Evolutionary conservation across 2,797 vertebrate species (phyloP), one percentile per base, ranked within the genome.

Genomic region (Salmo trutta): DNA sequence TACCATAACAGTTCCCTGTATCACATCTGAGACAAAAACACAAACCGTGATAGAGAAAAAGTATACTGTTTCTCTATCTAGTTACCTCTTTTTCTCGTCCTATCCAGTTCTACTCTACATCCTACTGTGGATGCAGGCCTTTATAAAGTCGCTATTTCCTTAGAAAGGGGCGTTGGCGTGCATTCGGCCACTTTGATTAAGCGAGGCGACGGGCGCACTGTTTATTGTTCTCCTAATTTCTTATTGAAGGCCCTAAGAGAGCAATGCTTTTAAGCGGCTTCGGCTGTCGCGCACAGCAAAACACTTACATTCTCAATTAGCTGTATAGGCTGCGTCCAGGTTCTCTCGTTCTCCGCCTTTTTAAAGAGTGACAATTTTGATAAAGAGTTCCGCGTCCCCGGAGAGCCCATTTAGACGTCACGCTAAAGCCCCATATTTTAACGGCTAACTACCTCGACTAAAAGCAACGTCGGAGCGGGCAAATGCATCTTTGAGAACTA

Each of bases 211-310:
- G 77, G 59, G 82, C 79, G 69, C 41, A 68, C 78, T 81, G 86
- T 88, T 90, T 88, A 90, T 88, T 88, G 83, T 85, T 80, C 75
- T 86, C 76, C 81, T 87, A 83, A 90, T 88, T 86, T 88, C 82
- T 87, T 86, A 84, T 85, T 83, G 85, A 86, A 80, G 83, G 85
- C 82, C 85, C 82, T 74, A 77, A 66, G 87, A 88, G 88, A 87
- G 85, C 85, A 78, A 82, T 87, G 86, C 88, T 90, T 86, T 88
- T 88, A 87, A 88, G 86, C 79, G 77, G 83, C 73, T 73, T 21
- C n/a, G 27, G 24, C 51, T 52, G 36, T 21, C 0, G 81, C 78
- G 36, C 82, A 62, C 74, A 19, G 72, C 81, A 73, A 54, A 77
- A 59, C 79, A 74, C 77, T 83, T 81, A 86, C 87, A 82, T 83